Conservation (phyloP, 2,113 vertebrate genomes). For the Alexandromys fortis region DNA sequence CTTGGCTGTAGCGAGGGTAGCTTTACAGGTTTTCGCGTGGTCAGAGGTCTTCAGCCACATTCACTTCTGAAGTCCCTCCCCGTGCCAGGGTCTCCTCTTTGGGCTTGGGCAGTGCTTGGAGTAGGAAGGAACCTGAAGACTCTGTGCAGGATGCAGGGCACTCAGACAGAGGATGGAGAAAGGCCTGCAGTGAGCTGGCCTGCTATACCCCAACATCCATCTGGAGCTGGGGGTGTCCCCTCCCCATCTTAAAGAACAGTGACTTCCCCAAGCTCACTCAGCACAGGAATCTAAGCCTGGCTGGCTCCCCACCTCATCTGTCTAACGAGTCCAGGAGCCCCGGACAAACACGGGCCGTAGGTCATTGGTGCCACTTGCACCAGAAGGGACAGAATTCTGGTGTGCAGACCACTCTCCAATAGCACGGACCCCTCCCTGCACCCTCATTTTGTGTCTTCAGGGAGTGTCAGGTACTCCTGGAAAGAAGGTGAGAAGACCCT, state of each 20-base stretch:
- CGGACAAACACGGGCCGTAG: no score
- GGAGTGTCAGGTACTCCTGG: no score
- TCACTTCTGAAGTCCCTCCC: background rate
- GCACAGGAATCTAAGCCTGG: no score
- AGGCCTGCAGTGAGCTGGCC: background rate
- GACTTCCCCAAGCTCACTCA: background rate
- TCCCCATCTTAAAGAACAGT: background rate
- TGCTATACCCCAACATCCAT: accelerated
- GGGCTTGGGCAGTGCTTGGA: background rate
- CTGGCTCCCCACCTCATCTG: no score
- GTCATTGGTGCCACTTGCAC: no score
- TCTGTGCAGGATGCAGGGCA: background rate
- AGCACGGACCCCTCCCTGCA: no score
- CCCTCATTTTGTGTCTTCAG: no score
- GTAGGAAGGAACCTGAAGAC: background rate
- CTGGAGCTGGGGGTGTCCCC: background rate
- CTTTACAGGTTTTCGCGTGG: background rate
- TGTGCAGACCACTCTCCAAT: no score
- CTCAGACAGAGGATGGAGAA: no score
- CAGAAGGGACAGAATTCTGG: no score
- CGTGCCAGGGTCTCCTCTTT: background rate
- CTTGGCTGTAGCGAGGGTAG: background rate
- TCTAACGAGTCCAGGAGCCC: no score
- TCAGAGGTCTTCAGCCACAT: background rate
- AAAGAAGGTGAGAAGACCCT: no score